These are phyloP conservation scores for Iselma pallidipennis DNA, from an alignment of 2,888 invertebrate species.

Conservation along the genomic window DNA sequence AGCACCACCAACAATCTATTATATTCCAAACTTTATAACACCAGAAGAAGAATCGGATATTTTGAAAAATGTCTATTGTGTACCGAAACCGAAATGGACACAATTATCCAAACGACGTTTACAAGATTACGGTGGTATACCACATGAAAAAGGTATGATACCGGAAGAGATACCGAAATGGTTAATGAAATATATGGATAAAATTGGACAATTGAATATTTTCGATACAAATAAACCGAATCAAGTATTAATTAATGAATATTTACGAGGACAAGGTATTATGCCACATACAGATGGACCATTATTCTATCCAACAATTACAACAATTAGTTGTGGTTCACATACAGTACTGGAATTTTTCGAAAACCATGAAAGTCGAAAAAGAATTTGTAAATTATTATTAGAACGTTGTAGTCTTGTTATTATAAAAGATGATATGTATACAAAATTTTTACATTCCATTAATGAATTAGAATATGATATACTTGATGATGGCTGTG, in stretches of 20 bases:
- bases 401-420: conserved; percentile 88
- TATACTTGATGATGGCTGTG: conserved; percentile 62
- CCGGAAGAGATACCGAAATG: conserved; percentile 86
- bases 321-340: conserved; percentile 90
- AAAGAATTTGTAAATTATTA: conserved; percentile 70
- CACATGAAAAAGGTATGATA: conserved; percentile 92
- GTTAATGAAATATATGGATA: conserved; percentile 74
- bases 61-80: conserved; percentile 71
- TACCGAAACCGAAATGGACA: conserved; percentile 96
- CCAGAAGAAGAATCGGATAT: conserved; percentile 72
- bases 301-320: conserved; percentile 88
- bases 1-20: conserved; percentile 70
- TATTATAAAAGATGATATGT: conserved; percentile 81
- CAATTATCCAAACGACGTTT: conserved; percentile 85
- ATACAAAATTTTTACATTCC: conserved; percentile 82
- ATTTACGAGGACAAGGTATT: conserved; percentile 90
- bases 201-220: conserved; percentile 67
- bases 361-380: conserved; percentile 56
- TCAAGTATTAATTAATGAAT: conserved; percentile 95
- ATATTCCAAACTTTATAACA: conserved; percentile 87
- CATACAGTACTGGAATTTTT: conserved; percentile 89
- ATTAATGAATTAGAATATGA: conserved; percentile 77
- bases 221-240: conserved; percentile 81
- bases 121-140: conserved; percentile 98
- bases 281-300: conserved; percentile 98